phyloP scores from a whole-genome alignment of 1,140 invertebrate genomes.

The Bombus picipes region DNA sequence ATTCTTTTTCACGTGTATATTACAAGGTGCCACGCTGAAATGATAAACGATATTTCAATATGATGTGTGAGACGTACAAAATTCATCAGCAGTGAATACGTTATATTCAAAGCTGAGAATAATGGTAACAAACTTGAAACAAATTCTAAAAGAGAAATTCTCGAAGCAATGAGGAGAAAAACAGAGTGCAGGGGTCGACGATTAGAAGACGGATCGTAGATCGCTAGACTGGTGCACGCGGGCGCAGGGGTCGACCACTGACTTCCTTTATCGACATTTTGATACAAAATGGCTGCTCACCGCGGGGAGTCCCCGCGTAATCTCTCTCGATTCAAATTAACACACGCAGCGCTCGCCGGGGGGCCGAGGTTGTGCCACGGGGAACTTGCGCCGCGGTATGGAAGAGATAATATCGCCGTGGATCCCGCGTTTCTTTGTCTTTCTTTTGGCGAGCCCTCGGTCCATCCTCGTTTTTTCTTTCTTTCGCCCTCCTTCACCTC shows the following conservation, averaged over 20 bases:
- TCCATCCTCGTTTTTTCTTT: background rate
- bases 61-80: too few relatives aligned
- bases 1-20: too few relatives aligned
- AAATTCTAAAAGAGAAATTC: background rate
- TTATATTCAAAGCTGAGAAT: background rate
- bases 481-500: background rate
- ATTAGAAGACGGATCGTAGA: slow-evolving; percentile 54
- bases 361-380: slow-evolving; percentile 60
- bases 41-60: background rate
- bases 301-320: slow-evolving; percentile 81
- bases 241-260: slow-evolving; percentile 63
- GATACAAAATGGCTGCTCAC: slow-evolving; percentile 83
- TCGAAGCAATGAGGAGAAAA: background rate
- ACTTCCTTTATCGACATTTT: slow-evolving; percentile 83
- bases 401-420: slow-evolving; percentile 73
- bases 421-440: slow-evolving; percentile 63
- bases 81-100: too few relatives aligned
- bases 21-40: background rate
- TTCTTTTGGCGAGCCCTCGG: slow-evolving; percentile 62
- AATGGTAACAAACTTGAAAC: background rate
- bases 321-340: slow-evolving; percentile 84
- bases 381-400: slow-evolving; percentile 64
- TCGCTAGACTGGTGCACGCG: slow-evolving; percentile 30
- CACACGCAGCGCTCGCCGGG: slow-evolving; percentile 81
- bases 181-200: slow-evolving; percentile 31